These are phyloP conservation scores for Epinotia bilunana DNA, from an alignment of 2,888 invertebrate species.

Conservation along the genomic window DNA sequence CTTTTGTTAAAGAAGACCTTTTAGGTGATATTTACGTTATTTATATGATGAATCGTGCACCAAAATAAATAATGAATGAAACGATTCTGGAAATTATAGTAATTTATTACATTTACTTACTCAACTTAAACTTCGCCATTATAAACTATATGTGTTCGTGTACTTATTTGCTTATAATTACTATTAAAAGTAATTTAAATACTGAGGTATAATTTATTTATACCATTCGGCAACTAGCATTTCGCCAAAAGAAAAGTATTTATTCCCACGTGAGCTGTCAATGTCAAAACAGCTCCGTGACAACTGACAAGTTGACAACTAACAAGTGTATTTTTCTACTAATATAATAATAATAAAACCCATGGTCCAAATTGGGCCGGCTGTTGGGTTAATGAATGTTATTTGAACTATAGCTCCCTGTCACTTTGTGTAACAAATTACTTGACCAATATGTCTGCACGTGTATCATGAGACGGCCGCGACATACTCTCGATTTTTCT, in stretches of 20 bases:
- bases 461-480: no score
- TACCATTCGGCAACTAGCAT: constrained; percentile 23
- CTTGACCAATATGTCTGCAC: no score
- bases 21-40: neutral
- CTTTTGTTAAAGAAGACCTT: neutral
- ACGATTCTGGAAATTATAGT: constrained; percentile 3
- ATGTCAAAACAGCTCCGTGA: constrained; percentile 27
- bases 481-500: no score
- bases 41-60: neutral
- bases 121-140: constrained; percentile 78
- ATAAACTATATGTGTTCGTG: neutral
- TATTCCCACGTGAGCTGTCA: constrained; percentile 34
- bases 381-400: no score
- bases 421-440: no score
- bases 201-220: constrained; percentile 24
- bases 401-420: no score
- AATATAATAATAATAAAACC: neutral
- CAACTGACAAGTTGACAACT: constrained; percentile 8
- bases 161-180: constrained; percentile 11
- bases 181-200: constrained; percentile 17
- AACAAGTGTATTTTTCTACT: constrained; percentile 7
- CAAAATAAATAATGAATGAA: neutral
- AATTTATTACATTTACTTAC: constrained; percentile 59
- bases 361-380: no score
- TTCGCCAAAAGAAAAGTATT: constrained; percentile 40